Evolutionary conservation across 2,113 vertebrate genomes (phyloP).

Genomic region (Platycercus adscitus): DNA sequence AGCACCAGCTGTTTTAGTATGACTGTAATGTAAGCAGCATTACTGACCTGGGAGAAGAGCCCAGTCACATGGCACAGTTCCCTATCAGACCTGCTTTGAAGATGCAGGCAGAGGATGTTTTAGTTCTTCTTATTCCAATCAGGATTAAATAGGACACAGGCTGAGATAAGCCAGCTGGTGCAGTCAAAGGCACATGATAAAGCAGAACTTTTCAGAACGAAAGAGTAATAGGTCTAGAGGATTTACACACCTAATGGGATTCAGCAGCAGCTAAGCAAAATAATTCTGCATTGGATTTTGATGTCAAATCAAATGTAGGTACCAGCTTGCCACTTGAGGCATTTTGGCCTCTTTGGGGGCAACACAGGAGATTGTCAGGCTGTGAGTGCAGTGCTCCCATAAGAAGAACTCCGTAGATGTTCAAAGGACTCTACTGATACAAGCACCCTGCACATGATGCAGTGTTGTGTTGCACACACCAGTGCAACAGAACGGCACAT

Average conservation of each 20-base stretch:
- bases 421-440: background rate
- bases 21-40: background rate
- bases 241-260: background rate
- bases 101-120: background rate
- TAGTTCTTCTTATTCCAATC: background rate
- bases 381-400: background rate
- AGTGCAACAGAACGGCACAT: accelerated
- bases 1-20: background rate
- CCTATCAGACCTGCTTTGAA: background rate
- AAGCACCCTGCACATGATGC: background rate
- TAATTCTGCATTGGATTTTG: background rate
- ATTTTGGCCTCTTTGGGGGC: background rate
- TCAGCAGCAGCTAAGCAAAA: background rate
- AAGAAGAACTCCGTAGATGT: background rate
- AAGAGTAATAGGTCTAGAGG: background rate
- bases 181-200: background rate
- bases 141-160: background rate
- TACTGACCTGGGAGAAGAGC: background rate
- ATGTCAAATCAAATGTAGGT: background rate
- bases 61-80: accelerated
- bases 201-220: background rate
- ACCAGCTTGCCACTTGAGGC: accelerated
- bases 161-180: background rate
- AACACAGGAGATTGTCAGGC: accelerated
- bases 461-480: background rate